These are phyloP conservation scores for Pteromalus puparum DNA, from an alignment of 1,140 invertebrate genomes.

Conservation along the genomic window DNA sequence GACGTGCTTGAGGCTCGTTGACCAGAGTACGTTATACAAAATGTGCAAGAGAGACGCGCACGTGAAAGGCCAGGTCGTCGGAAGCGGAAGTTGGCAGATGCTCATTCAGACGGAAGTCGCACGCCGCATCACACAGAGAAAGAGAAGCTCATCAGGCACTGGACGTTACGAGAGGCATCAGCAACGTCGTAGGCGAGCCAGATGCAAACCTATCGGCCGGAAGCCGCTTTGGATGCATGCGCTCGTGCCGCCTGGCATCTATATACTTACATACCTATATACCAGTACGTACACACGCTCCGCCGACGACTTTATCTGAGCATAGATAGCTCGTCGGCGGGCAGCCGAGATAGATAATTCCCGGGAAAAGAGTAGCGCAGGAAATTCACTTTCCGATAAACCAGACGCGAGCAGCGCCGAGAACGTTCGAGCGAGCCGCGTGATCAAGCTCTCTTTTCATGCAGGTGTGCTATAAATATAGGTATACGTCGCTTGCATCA, in stretches of 20 bases:
- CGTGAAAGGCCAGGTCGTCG: background rate
- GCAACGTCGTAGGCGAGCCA: background rate
- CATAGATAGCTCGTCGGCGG: background rate
- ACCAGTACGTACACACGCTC: too few species aligned
- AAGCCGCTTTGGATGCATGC: background rate
- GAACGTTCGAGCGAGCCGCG: background rate
- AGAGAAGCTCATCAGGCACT: too few species aligned
- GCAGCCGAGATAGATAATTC: background rate
- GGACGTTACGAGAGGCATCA: too few species aligned
- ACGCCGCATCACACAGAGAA: background rate
- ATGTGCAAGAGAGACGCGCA: background rate
- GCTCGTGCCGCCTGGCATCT: too few species aligned
- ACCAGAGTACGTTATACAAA: background rate
- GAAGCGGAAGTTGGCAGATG: background rate
- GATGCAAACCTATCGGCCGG: background rate
- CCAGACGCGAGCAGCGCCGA: background rate
- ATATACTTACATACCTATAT: too few species aligned
- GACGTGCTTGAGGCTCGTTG: background rate
- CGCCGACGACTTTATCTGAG: background rate
- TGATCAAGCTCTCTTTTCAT: background rate
- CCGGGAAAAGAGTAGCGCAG: background rate
- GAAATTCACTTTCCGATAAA: conserved; percentile 1
- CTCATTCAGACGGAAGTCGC: background rate
- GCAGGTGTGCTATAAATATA: too few species aligned
- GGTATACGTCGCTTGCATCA: too few species aligned